Percentiles rank a stretch among this genome's conserved stretches.
These are phyloP conservation scores for Ammospiza caudacuta DNA, from an alignment of 2,113 vertebrate genomes.

Conservation along the genomic window DNA sequence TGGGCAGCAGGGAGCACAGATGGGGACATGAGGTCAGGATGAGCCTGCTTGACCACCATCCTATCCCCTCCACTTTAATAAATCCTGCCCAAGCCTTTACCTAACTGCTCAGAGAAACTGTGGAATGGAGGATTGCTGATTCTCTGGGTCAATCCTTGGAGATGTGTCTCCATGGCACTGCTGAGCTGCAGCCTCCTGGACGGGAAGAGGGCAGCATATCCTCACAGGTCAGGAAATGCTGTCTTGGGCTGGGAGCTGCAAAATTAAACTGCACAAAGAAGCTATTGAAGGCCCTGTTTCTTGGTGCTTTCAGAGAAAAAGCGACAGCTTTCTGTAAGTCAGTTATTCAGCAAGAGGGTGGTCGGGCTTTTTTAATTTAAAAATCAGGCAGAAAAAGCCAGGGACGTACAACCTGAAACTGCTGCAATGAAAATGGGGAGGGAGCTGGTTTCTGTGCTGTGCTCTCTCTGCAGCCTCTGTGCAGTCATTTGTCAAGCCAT, in stretches of 20 bases:
- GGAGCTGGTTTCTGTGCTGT: background rate
- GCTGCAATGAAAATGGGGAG: background rate
- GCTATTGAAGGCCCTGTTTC: conserved; percentile 48
- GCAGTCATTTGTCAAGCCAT: background rate
- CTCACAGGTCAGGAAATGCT: conserved; percentile 45
- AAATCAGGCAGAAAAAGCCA: background rate
- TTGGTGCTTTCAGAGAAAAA: conserved; percentile 12
- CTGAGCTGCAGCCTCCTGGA: background rate
- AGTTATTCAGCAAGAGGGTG: conserved; percentile 35
- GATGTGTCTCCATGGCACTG: background rate
- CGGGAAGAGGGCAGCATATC: conserved; percentile 66
- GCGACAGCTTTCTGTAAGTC: conserved; percentile 9
- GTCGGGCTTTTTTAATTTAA: background rate
- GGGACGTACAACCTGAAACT: background rate
- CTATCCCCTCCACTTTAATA: accelerated
- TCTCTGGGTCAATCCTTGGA: background rate
- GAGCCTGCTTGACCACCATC: background rate
- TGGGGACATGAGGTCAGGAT: accelerated
- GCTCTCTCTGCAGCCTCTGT: background rate
- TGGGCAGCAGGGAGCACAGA: background rate
- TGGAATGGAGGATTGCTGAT: background rate
- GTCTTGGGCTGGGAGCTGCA: conserved; percentile 32
- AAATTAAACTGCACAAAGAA: conserved; percentile 51
- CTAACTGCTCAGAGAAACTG: background rate
- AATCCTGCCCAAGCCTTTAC: background rate